Percentiles rank a stretch among this genome's conserved stretches.
Conservation (phyloP, 2,888 invertebrate genomes). For the Tribolium freemani region DNA sequence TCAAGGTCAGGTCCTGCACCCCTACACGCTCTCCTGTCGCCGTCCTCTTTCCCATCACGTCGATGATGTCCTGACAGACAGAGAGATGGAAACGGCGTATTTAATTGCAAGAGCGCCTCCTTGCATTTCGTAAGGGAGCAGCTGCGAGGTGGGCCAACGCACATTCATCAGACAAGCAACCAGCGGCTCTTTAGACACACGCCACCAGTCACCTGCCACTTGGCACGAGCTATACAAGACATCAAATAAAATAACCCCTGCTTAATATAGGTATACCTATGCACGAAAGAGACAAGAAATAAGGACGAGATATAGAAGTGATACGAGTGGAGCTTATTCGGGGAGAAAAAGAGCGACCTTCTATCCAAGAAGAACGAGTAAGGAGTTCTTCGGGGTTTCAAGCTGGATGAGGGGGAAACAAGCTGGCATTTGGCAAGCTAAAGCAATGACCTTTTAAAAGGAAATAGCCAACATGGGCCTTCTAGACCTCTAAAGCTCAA, state of each 20-base stretch:
- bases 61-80: slow-evolving; percentile 2
- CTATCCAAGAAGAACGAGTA: neutral
- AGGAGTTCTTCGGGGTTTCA: neutral
- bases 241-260: slow-evolving; percentile 61
- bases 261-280: slow-evolving; percentile 47
- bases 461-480: no score
- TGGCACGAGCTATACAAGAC: slow-evolving; percentile 57
- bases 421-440: neutral
- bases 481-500: no score
- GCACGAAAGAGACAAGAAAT: neutral
- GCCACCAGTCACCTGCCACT: slow-evolving; percentile 69
- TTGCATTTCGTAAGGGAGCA: slow-evolving; percentile 51
- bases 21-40: slow-evolving; percentile 53
- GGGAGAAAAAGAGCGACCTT: neutral
- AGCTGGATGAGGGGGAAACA: neutral
- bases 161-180: slow-evolving; percentile 61
- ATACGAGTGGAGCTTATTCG: neutral
- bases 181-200: slow-evolving; percentile 68
- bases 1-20: slow-evolving; percentile 64
- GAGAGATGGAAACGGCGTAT: slow-evolving; percentile 28
- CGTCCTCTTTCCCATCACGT: slow-evolving; percentile 16
- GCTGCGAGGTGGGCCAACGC: slow-evolving; percentile 60
- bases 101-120: slow-evolving; percentile 40
- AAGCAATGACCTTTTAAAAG: neutral
- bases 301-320: neutral